Base-by-base conservation (phyloP, 2,888 invertebrate genomes). In the Ophion ellenae region DNA sequence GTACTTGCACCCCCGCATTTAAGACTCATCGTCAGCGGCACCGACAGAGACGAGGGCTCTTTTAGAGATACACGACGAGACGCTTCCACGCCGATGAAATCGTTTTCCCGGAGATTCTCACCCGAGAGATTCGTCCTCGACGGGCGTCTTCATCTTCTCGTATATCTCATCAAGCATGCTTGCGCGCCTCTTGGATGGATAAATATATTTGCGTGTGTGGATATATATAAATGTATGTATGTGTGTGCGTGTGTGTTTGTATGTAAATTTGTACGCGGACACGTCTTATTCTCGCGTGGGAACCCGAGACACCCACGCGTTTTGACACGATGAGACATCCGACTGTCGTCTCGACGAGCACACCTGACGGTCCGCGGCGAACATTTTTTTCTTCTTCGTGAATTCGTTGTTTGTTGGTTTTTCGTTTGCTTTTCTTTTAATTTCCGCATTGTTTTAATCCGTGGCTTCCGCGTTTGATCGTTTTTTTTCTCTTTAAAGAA, bases 81-180 rank as follows among this genome's bases (percentile, higher is more conserved):
- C 90, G 84, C 89, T 90, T 91, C 89, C 90, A 89, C 89, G 74
- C 78, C 84, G 77, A 84, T 83, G 81, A 69, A 85, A 88, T 85
- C 86, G 82, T 85, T 86, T 87, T 79, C 82, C 83, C 83, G 73
- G 80, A 81, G 63, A 81, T 61, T 74, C 69, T 70, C 69, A 66
- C 70, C 57, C 40, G 76, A 40, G 76, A 82, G 66, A 74, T 66
- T 67, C 81, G 81, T 81, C 84, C 85, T 80, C 83, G 82, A 83
- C 80, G 86, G 40, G 40, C 82, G 83, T 88, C 86, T 88, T 87
- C 85, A 88, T 88, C 85, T 84, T 86, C 80, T 86, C 86, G 36
- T 80, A 53, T 80, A 40, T 40, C 79, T 71, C 79, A 63, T 80
- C 64, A 71, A 45, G 40, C 40, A 40, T 40, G 40, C 40, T 40